A percentile compares a stretch with the other conserved stretches of the same genome.
These are phyloP conservation scores for Dromiciops gliroides DNA, from an alignment of 2,113 vertebrate genomes.

Conservation along the genomic window DNA sequence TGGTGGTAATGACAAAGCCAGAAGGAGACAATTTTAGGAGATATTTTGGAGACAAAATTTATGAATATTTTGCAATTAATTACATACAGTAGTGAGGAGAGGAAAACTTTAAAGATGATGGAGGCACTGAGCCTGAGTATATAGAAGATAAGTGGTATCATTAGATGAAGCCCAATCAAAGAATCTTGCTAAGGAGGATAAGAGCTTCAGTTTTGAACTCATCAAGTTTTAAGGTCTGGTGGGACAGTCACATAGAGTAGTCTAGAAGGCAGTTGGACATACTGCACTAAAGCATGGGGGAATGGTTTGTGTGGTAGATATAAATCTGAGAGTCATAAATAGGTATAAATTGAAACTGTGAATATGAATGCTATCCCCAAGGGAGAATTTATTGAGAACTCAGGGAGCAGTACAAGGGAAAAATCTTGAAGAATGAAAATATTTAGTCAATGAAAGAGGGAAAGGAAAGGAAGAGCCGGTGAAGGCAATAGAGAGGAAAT, in stretches of 20 bases:
- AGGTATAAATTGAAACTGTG: not conserved
- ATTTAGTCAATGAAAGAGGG: not conserved
- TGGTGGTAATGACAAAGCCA: not conserved
- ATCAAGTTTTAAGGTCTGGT: not conserved
- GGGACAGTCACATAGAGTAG: not conserved
- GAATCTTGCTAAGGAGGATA: not conserved
- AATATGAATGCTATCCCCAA: not conserved
- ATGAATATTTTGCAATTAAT: not conserved
- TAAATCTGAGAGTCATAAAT: not conserved
- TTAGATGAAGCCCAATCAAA: not conserved
- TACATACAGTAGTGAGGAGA: not conserved
- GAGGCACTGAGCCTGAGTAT: not conserved
- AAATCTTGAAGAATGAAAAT: not conserved
- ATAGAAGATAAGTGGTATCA: not conserved
- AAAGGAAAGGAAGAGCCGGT: not conserved
- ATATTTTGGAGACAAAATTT: not conserved
- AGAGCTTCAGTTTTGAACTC: not conserved
- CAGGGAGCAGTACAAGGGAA: not conserved
- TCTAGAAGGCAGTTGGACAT: not conserved
- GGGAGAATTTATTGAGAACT: not conserved
- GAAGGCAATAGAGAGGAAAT: too few relatives aligned
- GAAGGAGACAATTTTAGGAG: not conserved
- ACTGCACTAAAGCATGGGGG: not conserved
- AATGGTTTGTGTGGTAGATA: not conserved
- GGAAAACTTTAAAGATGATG: not conserved